phyloP scores from a whole-genome alignment of 64 coral and sea anemone genomes.

The Pocillopora verrucosa region DNA sequence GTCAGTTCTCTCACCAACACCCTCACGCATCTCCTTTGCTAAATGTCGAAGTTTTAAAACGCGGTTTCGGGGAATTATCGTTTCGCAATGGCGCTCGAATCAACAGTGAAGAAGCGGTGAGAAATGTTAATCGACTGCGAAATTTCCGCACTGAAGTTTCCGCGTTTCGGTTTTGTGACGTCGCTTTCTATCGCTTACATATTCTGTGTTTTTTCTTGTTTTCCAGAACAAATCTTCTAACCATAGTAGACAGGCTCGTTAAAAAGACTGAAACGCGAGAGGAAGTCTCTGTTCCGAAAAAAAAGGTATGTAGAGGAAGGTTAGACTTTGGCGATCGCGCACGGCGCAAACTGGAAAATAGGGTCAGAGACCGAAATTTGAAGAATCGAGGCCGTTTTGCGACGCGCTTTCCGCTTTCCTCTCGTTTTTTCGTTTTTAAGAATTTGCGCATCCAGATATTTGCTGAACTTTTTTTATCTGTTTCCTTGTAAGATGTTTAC shows the following conservation, averaged over 20 bases:
- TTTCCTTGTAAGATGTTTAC: not conserved
- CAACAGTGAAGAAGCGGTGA: conserved; percentile 57
- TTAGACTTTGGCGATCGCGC: conserved; percentile 3
- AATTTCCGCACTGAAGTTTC: conserved; percentile 66
- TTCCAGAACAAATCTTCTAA: conserved; percentile 41
- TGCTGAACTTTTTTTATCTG: not conserved
- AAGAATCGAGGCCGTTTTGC: not conserved
- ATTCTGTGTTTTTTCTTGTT: conserved; percentile 34
- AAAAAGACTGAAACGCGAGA: conserved; percentile 5
- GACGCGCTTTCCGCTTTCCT: conserved; percentile 22
- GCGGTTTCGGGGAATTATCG: not conserved
- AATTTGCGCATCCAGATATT: conserved; percentile 9
- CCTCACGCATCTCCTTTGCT: conserved; percentile 6
- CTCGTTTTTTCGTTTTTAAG: not conserved
- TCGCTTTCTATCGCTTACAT: conserved; percentile 50
- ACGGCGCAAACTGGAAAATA: not conserved
- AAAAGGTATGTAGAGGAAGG: not conserved
- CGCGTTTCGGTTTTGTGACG: conserved; percentile 84
- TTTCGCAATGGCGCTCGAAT: conserved; percentile 18
- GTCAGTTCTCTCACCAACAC: conserved; percentile 42
- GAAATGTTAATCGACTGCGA: conserved; percentile 1
- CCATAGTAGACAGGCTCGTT: conserved; percentile 43
- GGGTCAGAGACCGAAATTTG: not conserved
- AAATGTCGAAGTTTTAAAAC: conserved; percentile 19
- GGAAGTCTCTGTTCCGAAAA: not conserved